These are phyloP conservation scores for Biston stratarius DNA, from an alignment of 2,888 invertebrate genomes.

Conservation along the genomic window DNA sequence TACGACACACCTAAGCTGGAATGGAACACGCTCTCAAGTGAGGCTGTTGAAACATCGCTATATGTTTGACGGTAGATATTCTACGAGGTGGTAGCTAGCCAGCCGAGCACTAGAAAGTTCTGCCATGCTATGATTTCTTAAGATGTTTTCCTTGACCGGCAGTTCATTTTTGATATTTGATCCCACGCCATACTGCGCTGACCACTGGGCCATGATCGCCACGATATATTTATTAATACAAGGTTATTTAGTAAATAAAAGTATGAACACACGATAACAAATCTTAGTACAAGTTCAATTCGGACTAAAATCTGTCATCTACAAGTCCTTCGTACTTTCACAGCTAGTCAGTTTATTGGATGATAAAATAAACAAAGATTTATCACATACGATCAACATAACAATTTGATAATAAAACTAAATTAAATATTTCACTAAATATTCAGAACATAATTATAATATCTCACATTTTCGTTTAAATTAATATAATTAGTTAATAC, in stretches of 20 bases:
- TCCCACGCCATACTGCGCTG: too few relatives aligned
- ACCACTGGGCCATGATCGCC: too few relatives aligned
- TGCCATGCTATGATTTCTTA: too few relatives aligned
- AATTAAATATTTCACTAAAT: slow-evolving; percentile 5
- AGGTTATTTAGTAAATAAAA: not conserved
- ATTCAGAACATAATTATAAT: slow-evolving; percentile 5
- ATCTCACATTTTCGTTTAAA: not conserved
- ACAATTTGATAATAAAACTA: slow-evolving; percentile 11
- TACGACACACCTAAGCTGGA: too few relatives aligned
- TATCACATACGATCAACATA: slow-evolving; percentile 20
- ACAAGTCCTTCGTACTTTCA: not conserved
- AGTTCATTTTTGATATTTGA: too few relatives aligned
- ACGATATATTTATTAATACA: not conserved
- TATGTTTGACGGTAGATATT: too few relatives aligned
- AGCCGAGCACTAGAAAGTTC: too few relatives aligned
- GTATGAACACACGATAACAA: not conserved
- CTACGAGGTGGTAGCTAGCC: too few relatives aligned
- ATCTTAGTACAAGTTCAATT: not conserved
- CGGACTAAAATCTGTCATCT: not conserved
- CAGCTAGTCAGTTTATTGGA: slow-evolving; percentile 4
- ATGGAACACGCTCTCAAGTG: too few relatives aligned
- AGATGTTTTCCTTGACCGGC: too few relatives aligned
- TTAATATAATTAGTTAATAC: not conserved
- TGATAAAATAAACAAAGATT: slow-evolving; percentile 17
- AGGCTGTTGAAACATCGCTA: too few relatives aligned